phyloP scores from a whole-genome alignment of 2,888 invertebrate species.

The Ormia ochracea region DNA sequence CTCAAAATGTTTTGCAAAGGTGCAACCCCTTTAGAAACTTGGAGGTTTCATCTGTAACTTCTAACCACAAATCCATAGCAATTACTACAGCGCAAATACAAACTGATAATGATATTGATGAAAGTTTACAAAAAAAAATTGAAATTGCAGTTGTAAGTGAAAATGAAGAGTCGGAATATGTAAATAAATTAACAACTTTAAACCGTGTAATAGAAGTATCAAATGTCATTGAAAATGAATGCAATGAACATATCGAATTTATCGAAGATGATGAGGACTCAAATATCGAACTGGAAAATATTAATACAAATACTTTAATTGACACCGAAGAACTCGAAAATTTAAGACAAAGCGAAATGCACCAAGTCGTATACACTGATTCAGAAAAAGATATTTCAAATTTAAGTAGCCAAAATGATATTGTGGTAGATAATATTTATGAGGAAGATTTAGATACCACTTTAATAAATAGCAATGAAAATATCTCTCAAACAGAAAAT shows the following conservation, averaged over 20 bases:
- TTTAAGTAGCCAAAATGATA: neutral
- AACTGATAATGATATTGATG: neutral
- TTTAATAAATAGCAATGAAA: neutral
- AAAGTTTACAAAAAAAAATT: neutral
- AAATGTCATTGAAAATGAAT: neutral
- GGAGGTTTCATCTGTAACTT: conserved; percentile 49
- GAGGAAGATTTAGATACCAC: neutral
- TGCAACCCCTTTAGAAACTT: neutral
- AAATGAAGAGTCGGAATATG: neutral
- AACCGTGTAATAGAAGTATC: neutral
- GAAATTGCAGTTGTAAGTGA: neutral
- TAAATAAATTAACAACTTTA: neutral
- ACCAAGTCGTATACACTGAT: neutral
- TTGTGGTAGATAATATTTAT: neutral
- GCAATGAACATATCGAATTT: neutral
- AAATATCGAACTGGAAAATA: neutral
- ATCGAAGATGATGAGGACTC: neutral
- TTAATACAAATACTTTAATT: neutral
- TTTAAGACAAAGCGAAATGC: neutral
- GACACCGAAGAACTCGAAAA: neutral
- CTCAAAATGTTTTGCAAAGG: neutral
- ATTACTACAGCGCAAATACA: neutral
- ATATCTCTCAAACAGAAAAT: neutral
- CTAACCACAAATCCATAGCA: neutral
- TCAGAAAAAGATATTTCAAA: neutral